Percentiles rank a stretch among this genome's conserved stretches.
Evolutionary conservation across 1,140 invertebrate species (phyloP).

Genomic region (Phortica variegata): DNA sequence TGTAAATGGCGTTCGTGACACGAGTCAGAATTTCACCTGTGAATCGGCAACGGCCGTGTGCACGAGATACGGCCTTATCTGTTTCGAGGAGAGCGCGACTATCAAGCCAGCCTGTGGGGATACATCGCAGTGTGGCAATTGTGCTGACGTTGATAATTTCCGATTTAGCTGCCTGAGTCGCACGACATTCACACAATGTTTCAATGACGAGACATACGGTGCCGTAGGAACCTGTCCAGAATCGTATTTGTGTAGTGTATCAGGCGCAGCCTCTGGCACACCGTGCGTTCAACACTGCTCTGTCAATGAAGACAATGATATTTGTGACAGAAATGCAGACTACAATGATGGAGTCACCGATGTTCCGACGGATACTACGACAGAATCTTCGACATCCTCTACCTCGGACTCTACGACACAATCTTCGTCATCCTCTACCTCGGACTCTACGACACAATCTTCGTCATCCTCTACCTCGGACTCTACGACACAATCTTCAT

Average conservation of each 20-base stretch:
- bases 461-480: conserved; percentile 4
- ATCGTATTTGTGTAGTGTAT: conserved; percentile 13
- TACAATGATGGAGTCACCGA: not conserved
- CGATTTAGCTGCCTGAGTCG: too few species aligned
- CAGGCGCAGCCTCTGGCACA: not conserved
- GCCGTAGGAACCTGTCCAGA: conserved; percentile 8
- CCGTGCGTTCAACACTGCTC: conserved; percentile 26
- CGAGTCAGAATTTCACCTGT: conserved; percentile 10
- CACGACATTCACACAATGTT: conserved; percentile 15
- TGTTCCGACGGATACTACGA: not conserved
- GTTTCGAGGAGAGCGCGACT: not conserved
- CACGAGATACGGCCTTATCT: conserved; percentile 14
- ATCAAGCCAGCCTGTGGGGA: conserved; percentile 23
- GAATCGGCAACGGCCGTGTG: conserved; percentile 23
- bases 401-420: not conserved
- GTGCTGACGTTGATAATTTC: conserved; percentile 5
- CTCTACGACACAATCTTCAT: conserved; percentile 1
- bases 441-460: not conserved
- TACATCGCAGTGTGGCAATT: conserved; percentile 19
- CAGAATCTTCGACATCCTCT: conserved; percentile 1
- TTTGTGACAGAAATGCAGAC: conserved; percentile 27
- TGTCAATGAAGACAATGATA: not conserved
- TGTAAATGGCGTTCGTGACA: conserved; percentile 9
- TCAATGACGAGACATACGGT: not conserved
- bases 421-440: not conserved